Evolutionary conservation across 2,888 invertebrate species (phyloP).

Genomic region (Phasia obesa): DNA sequence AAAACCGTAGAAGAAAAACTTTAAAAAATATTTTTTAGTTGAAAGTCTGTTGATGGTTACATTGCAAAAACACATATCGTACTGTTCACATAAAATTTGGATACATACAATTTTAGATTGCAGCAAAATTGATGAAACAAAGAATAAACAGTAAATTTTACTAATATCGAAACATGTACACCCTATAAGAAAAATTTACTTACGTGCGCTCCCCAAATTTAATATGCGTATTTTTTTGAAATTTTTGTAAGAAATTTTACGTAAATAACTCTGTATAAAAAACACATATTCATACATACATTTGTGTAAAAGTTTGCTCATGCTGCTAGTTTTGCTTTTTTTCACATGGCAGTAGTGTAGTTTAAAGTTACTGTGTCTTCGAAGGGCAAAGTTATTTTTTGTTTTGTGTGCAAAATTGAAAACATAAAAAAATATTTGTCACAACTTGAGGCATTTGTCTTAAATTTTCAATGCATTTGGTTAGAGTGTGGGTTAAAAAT

Average conservation of each 20-base stretch:
- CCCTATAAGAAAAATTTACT: too few relatives aligned
- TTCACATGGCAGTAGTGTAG: neutral
- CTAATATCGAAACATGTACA: too few relatives aligned
- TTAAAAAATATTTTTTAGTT: constrained; percentile 7
- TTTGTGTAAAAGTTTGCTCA: constrained; percentile 1
- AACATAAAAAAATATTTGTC: constrained; percentile 21
- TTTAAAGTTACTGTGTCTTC: constrained; percentile 16
- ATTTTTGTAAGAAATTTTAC: constrained; percentile 21
- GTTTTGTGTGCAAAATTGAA: constrained; percentile 11
- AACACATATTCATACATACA: neutral
- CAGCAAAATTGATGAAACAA: too few relatives aligned
- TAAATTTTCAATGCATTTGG: constrained; percentile 12
- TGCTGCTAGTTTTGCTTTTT: constrained; percentile 13
- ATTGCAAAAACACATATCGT: constrained; percentile 7
- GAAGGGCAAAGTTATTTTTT: constrained; percentile 25
- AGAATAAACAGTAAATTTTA: too few relatives aligned
- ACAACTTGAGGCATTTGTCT: constrained; percentile 55
- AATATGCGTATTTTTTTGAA: too few relatives aligned
- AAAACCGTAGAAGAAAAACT: neutral
- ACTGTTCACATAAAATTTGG: neutral
- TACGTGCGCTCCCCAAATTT: too few relatives aligned
- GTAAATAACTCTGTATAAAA: constrained; percentile 8
- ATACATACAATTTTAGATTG: too few relatives aligned
- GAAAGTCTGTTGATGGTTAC: constrained; percentile 42
- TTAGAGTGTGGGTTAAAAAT: neutral